Conservation (phyloP, 2,888 invertebrate genomes). For the Noctua janthina region DNA sequence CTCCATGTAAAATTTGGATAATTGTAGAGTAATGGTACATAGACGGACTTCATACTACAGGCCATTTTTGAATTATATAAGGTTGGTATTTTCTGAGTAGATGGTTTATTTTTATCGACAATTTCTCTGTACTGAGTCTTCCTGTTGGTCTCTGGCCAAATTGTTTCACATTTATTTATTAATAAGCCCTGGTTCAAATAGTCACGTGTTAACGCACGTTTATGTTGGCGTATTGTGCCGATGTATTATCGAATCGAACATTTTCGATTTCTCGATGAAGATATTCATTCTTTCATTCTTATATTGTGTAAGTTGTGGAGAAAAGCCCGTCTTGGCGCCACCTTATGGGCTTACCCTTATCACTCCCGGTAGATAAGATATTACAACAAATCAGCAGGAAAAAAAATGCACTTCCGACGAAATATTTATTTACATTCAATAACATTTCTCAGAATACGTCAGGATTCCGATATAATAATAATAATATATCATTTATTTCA, state of each 20-base stretch:
- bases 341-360: conserved; percentile 6
- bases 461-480: conserved; percentile 24
- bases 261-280: neutral
- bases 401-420: neutral
- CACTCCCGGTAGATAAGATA: conserved; percentile 25
- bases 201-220: neutral
- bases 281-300: no score
- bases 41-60: neutral
- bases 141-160: conserved; percentile 10
- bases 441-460: conserved; percentile 22
- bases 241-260: neutral
- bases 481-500: no score
- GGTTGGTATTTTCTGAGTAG: neutral
- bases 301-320: neutral
- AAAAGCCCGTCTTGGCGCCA: neutral
- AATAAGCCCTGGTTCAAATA: neutral
- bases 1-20: no score
- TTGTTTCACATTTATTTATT: neutral
- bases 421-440: conserved; percentile 40
- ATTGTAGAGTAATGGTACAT: neutral
- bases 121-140: conserved; percentile 8
- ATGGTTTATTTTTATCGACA: neutral
- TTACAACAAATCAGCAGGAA: conserved; percentile 19
- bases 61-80: neutral
- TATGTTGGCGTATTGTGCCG: neutral